Percentiles rank a stretch among this genome's conserved stretches.
These are phyloP conservation scores for Chondrosia reniformis DNA, from an alignment of 37 sponge, comb jelly and placozoan genomes.

Conservation along the genomic window DNA sequence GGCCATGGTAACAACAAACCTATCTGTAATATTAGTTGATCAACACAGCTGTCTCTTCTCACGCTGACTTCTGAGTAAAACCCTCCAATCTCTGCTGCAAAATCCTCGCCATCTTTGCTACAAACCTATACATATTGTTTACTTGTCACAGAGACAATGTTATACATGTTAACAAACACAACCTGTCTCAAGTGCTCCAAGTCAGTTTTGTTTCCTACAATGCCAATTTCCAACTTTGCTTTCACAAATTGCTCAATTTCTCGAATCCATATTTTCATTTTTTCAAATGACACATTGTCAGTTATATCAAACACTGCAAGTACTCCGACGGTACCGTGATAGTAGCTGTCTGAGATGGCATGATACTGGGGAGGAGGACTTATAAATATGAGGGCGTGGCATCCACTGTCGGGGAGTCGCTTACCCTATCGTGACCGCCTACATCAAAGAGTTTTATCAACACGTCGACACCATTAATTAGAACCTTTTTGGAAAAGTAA, in stretches of 20 bases:
- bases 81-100: slow-evolving; percentile 51
- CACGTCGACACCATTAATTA: neutral
- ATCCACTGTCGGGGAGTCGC: no score
- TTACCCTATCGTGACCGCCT: slow-evolving; percentile 3
- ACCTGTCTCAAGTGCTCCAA: neutral
- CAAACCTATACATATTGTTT: slow-evolving; percentile 39
- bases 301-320: slow-evolving; percentile 14
- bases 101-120: slow-evolving; percentile 51
- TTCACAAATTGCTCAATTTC: neutral
- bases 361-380: neutral
- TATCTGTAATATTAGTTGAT: no score
- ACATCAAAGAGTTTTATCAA: slow-evolving; percentile 5
- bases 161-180: neutral
- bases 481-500: neutral
- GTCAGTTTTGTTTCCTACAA: slow-evolving; percentile 10
- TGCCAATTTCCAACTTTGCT: neutral
- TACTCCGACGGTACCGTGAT: neutral
- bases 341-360: neutral
- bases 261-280: slow-evolving; percentile 2
- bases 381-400: neutral
- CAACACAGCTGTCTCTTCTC: slow-evolving; percentile 30
- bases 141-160: neutral
- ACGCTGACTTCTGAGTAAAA: slow-evolving; percentile 78
- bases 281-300: neutral
- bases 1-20: no score